Conservation (phyloP, 1,140 invertebrate genomes). For the Tetraneura akinire region DNA sequence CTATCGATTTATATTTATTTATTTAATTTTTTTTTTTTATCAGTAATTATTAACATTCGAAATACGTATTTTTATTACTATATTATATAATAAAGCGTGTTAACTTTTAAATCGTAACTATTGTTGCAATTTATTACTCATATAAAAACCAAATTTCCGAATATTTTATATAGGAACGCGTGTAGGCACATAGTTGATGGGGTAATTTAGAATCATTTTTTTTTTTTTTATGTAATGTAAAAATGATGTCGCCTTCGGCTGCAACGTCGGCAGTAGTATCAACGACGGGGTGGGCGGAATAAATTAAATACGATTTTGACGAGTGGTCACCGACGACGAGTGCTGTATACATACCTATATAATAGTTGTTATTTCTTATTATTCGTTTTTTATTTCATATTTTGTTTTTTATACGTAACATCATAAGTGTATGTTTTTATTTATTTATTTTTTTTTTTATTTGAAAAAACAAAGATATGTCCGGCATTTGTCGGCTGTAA, state of each 20-base stretch:
- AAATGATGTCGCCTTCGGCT: slow-evolving; percentile 25
- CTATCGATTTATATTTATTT: no score
- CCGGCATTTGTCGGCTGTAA: background rate
- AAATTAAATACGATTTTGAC: slow-evolving; percentile 49
- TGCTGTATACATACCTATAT: no score
- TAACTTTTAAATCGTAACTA: no score
- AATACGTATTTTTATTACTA: no score
- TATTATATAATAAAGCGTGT: no score
- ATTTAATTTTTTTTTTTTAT: no score
- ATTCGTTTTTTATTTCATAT: background rate
- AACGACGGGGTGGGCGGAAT: slow-evolving; percentile 42
- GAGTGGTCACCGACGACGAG: slow-evolving; percentile 7
- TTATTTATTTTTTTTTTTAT: no score
- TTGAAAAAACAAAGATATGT: slow-evolving; percentile 28
- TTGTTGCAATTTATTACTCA: no score
- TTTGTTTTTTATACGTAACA: background rate
- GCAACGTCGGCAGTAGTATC: background rate
- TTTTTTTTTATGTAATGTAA: slow-evolving; percentile 22
- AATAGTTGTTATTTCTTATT: background rate
- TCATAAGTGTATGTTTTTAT: background rate
- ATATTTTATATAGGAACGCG: no score
- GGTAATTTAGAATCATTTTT: background rate
- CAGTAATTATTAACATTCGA: no score
- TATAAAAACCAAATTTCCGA: no score
- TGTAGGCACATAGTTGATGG: background rate